A percentile compares a stretch with the other conserved stretches of the same genome.
Conservation (phyloP, 2,888 invertebrate species). For the Sipunculus nudus region DNA sequence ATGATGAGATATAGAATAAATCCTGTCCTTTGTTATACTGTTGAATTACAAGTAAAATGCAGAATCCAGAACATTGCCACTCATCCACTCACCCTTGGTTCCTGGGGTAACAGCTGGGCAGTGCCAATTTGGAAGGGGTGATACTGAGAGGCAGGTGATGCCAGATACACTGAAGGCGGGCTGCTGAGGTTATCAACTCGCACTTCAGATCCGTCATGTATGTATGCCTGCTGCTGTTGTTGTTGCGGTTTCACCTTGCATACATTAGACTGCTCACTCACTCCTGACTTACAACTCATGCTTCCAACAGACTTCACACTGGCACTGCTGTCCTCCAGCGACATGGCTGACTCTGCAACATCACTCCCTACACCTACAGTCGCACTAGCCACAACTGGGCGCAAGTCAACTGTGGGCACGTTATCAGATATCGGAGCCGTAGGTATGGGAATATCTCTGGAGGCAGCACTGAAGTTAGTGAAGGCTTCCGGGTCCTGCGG, state of each 20-base stretch:
- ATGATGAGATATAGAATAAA: too few relatives aligned
- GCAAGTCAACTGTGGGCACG: not conserved
- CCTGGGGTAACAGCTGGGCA: slow-evolving; percentile 63
- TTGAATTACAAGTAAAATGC: too few relatives aligned
- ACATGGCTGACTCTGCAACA: not conserved
- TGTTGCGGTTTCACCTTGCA: slow-evolving; percentile 68
- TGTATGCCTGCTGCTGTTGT: slow-evolving; percentile 19
- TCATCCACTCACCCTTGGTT: slow-evolving; percentile 56
- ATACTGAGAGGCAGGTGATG: slow-evolving; percentile 68
- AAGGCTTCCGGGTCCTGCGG: not conserved
- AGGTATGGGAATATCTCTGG: not conserved
- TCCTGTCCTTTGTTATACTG: too few relatives aligned
- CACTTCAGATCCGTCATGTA: not conserved
- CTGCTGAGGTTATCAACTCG: not conserved
- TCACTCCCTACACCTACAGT: not conserved
- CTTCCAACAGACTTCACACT: not conserved
- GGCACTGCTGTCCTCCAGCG: not conserved
- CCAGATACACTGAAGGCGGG: slow-evolving; percentile 1
- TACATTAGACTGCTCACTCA: slow-evolving; percentile 60
- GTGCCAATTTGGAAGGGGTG: slow-evolving; percentile 80
- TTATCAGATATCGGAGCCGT: not conserved
- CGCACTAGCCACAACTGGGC: not conserved
- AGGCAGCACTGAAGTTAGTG: slow-evolving; percentile 4
- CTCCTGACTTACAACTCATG: not conserved
- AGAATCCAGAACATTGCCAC: too few relatives aligned